Evolutionary conservation across 2,113 vertebrate genomes (phyloP), one percentile per base, ranked within the genome.

Genomic region (Dissostichus mawsoni): DNA sequence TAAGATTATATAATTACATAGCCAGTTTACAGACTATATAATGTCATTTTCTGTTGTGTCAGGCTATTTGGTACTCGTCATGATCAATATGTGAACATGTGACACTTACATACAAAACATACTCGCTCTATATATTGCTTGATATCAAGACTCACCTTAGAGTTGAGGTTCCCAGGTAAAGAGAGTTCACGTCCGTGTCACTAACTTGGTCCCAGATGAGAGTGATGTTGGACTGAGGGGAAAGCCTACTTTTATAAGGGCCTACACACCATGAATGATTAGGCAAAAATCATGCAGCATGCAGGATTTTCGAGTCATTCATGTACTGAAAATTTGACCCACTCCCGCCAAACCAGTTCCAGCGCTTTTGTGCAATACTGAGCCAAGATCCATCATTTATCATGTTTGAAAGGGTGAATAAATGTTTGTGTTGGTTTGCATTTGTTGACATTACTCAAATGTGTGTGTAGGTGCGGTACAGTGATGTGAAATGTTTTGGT

Each of bases 111-210:
- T 13, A 58, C 12, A 58, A 58, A 12, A 58, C 12, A 6, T 0
- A 4, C 23, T 16, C 1, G 2, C 13, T 29, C 11, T 25, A 25
- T 20, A 4, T 63, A n/a, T 52, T 56, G 11, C 55, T 56, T 23
- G 12, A 16, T 18, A 47, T 50, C 50, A 73, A 5, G 55, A 84
- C 90, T 88, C 69, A 92, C 90, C 83, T 70, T 17, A 45, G 64
- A 76, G 50, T 58, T 47, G 41, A 2, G 11, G 56, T 58, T 64
- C 45, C 18, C 65, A 52, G 17, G 52, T 74, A 51, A 80, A 45
- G 81, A 86, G 47, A 57, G 71, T 50, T 78, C n/a, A 11, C 3
- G 25, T 87, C 62, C 62, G 52, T 58, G 17, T 69, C 55, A 59
- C 47, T 70, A 74, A 76, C 69, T 29, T 67, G 65, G 67, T 70